A percentile compares a stretch with the other conserved stretches of the same genome.
These are phyloP conservation scores for Momotus momota DNA, from an alignment of 2,797 vertebrate species.

Conservation along the genomic window DNA sequence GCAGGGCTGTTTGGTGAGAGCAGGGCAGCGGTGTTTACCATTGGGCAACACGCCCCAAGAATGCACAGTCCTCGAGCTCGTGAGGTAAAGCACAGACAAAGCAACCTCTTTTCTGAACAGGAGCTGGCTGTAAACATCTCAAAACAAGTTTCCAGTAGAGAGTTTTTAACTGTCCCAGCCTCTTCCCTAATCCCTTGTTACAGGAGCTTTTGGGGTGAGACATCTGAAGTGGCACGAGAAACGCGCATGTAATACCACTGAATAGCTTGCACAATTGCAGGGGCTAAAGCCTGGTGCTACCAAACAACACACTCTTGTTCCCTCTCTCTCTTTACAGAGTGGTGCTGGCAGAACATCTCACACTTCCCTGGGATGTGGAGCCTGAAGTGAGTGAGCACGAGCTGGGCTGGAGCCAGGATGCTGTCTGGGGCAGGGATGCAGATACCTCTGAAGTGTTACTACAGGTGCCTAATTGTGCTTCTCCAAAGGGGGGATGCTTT, in stretches of 20 bases:
- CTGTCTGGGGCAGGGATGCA: neutral
- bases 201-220: constrained; percentile 33
- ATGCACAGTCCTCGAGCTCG: fast-evolving
- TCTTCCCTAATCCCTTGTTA: constrained; percentile 43
- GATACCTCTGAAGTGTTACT: neutral
- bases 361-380: constrained; percentile 20
- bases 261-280: constrained; percentile 20
- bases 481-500: neutral
- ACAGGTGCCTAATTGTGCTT: constrained; percentile 4
- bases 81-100: neutral
- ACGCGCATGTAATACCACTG: neutral
- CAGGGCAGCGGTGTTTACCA: fast-evolving
- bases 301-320: constrained; percentile 42
- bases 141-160: neutral
- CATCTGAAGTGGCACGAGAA: neutral
- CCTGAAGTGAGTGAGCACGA: neutral
- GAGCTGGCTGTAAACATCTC: neutral
- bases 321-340: constrained; percentile 4
- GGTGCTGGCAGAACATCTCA: constrained; percentile 37
- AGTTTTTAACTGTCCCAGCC: constrained; percentile 1
- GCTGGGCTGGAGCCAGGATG: constrained; percentile 34
- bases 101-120: neutral
- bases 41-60: fast-evolving
- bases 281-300: neutral
- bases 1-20: neutral